These are phyloP conservation scores for Ecliptopera silaceata DNA, from an alignment of 2,888 invertebrate species.

Conservation along the genomic window DNA sequence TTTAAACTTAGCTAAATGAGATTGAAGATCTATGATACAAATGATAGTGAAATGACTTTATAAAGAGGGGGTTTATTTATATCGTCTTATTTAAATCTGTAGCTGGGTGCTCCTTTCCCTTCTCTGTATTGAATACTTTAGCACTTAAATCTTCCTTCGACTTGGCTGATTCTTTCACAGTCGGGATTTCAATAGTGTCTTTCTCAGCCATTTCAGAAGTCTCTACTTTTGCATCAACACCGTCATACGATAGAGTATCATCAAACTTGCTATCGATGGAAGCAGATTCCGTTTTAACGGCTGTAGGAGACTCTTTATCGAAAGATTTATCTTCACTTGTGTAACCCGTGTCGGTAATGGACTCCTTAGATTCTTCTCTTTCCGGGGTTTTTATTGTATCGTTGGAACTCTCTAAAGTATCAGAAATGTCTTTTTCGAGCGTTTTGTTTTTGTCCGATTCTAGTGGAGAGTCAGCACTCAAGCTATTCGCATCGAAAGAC, in stretches of 20 bases:
- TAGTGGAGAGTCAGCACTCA: slow-evolving; percentile 40
- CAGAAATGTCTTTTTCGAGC: slow-evolving; percentile 45
- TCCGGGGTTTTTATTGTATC: slow-evolving; percentile 51
- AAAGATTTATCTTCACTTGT: slow-evolving; percentile 40
- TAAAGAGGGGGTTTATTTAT: slow-evolving; percentile 6
- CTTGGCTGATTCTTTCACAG: slow-evolving; percentile 10
- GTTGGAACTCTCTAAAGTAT: slow-evolving; percentile 47
- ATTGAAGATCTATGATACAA: slow-evolving; percentile 35
- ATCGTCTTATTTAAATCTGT: slow-evolving; percentile 23
- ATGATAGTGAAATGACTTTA: slow-evolving; percentile 29
- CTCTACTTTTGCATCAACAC: neutral
- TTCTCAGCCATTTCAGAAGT: slow-evolving; percentile 4
- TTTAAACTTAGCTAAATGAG: slow-evolving; percentile 35
- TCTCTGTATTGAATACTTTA: neutral
- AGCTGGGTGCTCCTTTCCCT: neutral
- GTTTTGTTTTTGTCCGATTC: slow-evolving; percentile 36
- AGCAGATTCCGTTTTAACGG: slow-evolving; percentile 1
- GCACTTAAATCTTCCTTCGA: slow-evolving; percentile 17
- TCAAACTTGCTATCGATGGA: neutral
- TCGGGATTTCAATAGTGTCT: slow-evolving; percentile 1
- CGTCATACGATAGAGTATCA: neutral
- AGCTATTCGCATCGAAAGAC: slow-evolving; percentile 52
- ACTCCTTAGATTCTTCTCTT: slow-evolving; percentile 57
- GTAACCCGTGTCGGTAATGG: slow-evolving; percentile 56
- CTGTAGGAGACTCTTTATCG: slow-evolving; percentile 24